These are phyloP conservation scores for Drymodes brunneopygia DNA, from an alignment of 2,113 vertebrate genomes.

Conservation along the genomic window DNA sequence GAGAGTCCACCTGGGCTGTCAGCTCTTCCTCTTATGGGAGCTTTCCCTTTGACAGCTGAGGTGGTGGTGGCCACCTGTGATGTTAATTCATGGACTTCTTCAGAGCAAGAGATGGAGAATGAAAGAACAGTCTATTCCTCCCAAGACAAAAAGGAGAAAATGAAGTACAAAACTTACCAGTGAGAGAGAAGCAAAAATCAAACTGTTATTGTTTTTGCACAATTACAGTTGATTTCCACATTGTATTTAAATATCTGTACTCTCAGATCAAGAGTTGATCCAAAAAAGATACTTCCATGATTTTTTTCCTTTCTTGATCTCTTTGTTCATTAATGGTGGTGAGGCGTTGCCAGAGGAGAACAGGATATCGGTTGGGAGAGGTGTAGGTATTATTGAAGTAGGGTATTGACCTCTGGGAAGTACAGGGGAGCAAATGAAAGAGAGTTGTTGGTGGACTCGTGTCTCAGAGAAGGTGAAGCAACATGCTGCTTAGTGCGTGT, in stretches of 20 bases:
- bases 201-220: background rate
- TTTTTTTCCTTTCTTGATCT: background rate
- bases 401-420: background rate
- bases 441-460: background rate
- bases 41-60: background rate
- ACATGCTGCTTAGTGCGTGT: background rate
- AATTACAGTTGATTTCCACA: background rate
- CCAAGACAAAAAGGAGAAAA: background rate
- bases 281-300: background rate
- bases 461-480: background rate
- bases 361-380: background rate
- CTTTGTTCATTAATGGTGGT: background rate
- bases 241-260: background rate
- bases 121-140: background rate
- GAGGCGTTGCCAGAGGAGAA: rapidly evolving
- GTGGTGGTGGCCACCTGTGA: background rate
- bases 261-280: background rate
- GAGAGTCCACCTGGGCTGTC: background rate
- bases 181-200: background rate
- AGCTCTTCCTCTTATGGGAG: background rate
- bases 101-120: background rate
- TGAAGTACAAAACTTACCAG: background rate
- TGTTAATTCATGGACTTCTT: background rate
- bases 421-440: background rate
- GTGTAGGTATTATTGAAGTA: background rate